Conservation (phyloP, 2,888 invertebrate species). For the Panopea generosa region DNA sequence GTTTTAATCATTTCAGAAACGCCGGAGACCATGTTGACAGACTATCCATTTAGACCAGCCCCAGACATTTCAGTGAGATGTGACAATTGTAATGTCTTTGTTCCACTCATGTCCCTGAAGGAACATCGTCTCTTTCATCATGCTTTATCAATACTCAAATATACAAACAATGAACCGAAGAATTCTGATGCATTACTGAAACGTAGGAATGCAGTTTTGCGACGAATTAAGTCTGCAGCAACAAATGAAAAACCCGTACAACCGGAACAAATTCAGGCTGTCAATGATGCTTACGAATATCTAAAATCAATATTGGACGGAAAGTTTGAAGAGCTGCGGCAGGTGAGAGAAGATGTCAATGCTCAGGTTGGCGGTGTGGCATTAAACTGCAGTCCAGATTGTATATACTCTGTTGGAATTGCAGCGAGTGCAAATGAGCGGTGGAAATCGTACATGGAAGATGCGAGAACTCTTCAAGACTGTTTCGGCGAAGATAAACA, state of each 20-base stretch:
- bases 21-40: conserved; percentile 75
- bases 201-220: conserved; percentile 72
- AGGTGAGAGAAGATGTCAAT: conserved; percentile 71
- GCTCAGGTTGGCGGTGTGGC: conserved; percentile 74
- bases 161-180: conserved; percentile 66
- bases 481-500: conserved; percentile 80
- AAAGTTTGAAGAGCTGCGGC: conserved; percentile 75
- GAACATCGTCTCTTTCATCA: conserved; percentile 80
- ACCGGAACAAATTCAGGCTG: conserved; percentile 53
- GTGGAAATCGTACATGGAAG: conserved; percentile 84
- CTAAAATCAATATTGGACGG: conserved; percentile 80
- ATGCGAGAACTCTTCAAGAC: conserved; percentile 81
- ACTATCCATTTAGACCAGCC: conserved; percentile 61
- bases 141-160: conserved; percentile 71
- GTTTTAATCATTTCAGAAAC: conserved; percentile 68
- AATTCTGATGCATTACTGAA: conserved; percentile 72
- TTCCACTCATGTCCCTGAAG: conserved; percentile 71
- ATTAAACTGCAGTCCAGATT: conserved; percentile 75
- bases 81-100: conserved; percentile 74
- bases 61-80: conserved; percentile 79
- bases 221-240: conserved; percentile 66
- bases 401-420: conserved; percentile 76
- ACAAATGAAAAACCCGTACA: conserved; percentile 64
- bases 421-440: conserved; percentile 76
- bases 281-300: conserved; percentile 82